A percentile compares a stretch with the other conserved stretches of the same genome.
phyloP scores from a whole-genome alignment of 2,797 vertebrate genomes.

The Chromis chromis region DNA sequence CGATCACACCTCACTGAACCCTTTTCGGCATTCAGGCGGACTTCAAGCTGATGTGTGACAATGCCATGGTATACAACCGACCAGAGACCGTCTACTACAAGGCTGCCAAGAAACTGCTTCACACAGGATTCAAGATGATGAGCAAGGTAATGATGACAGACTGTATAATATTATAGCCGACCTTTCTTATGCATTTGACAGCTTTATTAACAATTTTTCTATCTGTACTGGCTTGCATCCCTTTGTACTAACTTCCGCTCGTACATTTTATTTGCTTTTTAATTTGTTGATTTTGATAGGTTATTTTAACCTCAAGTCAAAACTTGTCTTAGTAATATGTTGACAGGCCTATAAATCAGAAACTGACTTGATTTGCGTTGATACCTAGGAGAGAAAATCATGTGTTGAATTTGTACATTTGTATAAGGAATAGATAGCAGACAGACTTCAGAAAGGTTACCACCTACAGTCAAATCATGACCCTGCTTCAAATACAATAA shows the following conservation, averaged over 20 bases:
- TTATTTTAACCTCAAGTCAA: not conserved
- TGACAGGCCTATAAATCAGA: not conserved
- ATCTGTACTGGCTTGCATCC: not conserved
- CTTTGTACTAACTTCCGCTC: no score
- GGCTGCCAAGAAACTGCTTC: constrained; percentile 97
- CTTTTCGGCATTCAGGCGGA: constrained; percentile 88
- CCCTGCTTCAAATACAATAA: not conserved
- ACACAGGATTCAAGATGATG: constrained; percentile 99
- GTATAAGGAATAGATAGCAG: not conserved
- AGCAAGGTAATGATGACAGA: constrained; percentile 91
- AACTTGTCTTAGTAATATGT: no score
- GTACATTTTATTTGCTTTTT: no score
- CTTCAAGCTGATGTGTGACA: constrained; percentile 99
- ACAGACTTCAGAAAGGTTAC: not conserved
- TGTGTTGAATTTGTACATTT: not conserved
- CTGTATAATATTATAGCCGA: not conserved
- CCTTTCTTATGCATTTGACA: not conserved
- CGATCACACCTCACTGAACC: constrained; percentile 5
- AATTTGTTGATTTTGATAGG: no score
- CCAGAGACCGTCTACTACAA: constrained; percentile 99
- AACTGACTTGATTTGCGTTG: not conserved
- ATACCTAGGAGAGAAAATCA: not conserved
- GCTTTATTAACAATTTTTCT: not conserved
- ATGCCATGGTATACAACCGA: constrained; percentile 98
- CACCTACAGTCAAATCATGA: not conserved